A percentile compares a stretch with the other conserved stretches of the same genome.
Conservation (phyloP, 2,888 invertebrate genomes). For the Malthinus seriepunctatus region DNA sequence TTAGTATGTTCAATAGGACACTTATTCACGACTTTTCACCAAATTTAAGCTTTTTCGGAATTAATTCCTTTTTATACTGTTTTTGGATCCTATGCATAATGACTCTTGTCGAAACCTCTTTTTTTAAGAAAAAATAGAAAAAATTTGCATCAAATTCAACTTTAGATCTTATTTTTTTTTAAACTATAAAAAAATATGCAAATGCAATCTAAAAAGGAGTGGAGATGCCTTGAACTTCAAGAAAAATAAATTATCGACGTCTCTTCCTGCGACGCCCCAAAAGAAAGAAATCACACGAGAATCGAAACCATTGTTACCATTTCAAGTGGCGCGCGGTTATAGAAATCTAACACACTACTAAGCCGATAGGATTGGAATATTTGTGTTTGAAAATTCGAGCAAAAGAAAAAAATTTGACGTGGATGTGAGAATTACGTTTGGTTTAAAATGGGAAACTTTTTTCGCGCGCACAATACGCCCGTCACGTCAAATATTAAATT, state of each 20-base stretch:
- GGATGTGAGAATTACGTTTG: not conserved
- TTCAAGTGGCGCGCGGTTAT: conserved; percentile 21
- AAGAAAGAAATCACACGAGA: conserved; percentile 20
- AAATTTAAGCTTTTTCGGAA: no score
- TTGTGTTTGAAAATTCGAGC: conserved; percentile 8
- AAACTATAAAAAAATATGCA: conserved; percentile 16
- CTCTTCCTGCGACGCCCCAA: conserved; percentile 4
- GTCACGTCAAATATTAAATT: no score
- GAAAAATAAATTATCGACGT: conserved; percentile 18
- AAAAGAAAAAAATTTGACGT: conserved; percentile 1
- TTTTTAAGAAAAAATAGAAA: no score
- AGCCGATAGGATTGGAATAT: conserved; percentile 21
- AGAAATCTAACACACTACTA: conserved; percentile 20
- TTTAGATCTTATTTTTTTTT: not conserved
- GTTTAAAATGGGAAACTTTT: no score
- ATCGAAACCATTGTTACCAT: conserved; percentile 26
- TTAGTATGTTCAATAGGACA: no score
- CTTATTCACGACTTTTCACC: no score
- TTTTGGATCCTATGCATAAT: no score
- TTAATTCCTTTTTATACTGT: no score
- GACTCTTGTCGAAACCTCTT: no score
- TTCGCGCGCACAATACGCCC: no score
- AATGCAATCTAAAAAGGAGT: conserved; percentile 8
- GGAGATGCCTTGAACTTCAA: conserved; percentile 11
- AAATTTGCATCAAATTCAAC: conserved; percentile 1